These are phyloP conservation scores for Gracilinanus agilis DNA, from an alignment of 2,113 vertebrate species.

Conservation along the genomic window DNA sequence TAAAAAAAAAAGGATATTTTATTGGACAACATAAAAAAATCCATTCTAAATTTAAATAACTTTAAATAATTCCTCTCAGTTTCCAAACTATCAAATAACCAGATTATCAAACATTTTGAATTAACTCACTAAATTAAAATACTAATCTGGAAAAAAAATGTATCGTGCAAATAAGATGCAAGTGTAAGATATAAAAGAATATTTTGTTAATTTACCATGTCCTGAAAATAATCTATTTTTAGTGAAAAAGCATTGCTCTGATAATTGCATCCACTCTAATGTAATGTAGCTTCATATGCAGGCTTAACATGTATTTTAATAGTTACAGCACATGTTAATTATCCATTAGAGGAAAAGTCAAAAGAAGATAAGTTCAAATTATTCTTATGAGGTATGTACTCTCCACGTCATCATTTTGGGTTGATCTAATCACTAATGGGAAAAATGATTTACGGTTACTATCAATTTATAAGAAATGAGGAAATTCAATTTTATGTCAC, in stretches of 20 bases:
- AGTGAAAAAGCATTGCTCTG: slow-evolving; percentile 34
- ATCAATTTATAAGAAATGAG: slow-evolving; percentile 59
- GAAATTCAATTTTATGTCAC: slow-evolving; percentile 36
- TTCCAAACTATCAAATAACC: slow-evolving; percentile 37
- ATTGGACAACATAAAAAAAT: neutral
- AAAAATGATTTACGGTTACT: slow-evolving; percentile 52
- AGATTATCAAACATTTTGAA: slow-evolving; percentile 54
- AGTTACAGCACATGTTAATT: neutral
- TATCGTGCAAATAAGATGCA: slow-evolving; percentile 33
- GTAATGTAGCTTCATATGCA: neutral
- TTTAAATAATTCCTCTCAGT: slow-evolving; percentile 28
- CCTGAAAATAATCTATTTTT: slow-evolving; percentile 20
- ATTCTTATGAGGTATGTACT: neutral
- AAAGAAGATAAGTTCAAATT: neutral
- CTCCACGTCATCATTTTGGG: neutral
- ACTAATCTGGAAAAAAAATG: slow-evolving; percentile 40
- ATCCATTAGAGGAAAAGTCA: neutral
- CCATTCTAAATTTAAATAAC: neutral
- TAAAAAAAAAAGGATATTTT: slow-evolving; percentile 42
- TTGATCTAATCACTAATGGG: slow-evolving; percentile 25
- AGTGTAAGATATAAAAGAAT: neutral
- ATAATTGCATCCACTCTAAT: neutral
- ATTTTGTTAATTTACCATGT: slow-evolving; percentile 42
- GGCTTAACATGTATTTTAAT: slow-evolving; percentile 26
- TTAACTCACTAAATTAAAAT: slow-evolving; percentile 55